phyloP scores from a whole-genome alignment of 2,113 vertebrate species.

The Actenoides lindsayi region DNA sequence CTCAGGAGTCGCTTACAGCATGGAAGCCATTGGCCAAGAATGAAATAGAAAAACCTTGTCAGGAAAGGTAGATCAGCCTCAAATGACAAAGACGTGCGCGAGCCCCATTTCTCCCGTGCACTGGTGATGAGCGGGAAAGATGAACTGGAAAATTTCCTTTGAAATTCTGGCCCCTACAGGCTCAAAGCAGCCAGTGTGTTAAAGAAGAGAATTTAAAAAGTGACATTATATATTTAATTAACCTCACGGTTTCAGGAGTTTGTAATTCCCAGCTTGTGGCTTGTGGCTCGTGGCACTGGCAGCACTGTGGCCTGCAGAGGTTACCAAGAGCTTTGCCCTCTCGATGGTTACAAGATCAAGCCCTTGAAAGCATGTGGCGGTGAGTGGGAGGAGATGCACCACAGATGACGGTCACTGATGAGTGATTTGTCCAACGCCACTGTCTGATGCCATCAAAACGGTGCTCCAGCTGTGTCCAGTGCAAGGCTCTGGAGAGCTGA shows the following conservation, averaged over 20 bases:
- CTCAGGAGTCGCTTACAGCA: not conserved
- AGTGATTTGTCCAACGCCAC: fast-evolving
- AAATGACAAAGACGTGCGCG: fast-evolving
- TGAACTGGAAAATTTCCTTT: not conserved
- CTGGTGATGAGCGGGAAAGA: not conserved
- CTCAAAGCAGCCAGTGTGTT: not conserved
- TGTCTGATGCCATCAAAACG: not conserved
- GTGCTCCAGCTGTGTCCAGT: not conserved
- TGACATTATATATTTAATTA: not conserved
- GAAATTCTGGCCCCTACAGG: conserved; percentile 39
- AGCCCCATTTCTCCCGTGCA: not conserved
- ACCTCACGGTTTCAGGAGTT: not conserved
- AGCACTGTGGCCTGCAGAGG: not conserved
- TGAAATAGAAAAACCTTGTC: not conserved
- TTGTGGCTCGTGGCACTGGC: not conserved
- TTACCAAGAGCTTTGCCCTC: not conserved
- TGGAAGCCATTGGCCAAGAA: not conserved
- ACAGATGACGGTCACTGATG: not conserved
- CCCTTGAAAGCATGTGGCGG: not conserved
- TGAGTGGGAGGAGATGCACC: not conserved
- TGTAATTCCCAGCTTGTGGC: not conserved
- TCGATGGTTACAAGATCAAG: not conserved
- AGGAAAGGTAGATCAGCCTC: not conserved
- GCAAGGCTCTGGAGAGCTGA: not conserved
- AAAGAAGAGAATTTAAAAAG: not conserved